Percentiles rank a stretch among this genome's conserved stretches.
Conservation (phyloP, 1,140 invertebrate genomes). For the Drosophila triauraria region DNA sequence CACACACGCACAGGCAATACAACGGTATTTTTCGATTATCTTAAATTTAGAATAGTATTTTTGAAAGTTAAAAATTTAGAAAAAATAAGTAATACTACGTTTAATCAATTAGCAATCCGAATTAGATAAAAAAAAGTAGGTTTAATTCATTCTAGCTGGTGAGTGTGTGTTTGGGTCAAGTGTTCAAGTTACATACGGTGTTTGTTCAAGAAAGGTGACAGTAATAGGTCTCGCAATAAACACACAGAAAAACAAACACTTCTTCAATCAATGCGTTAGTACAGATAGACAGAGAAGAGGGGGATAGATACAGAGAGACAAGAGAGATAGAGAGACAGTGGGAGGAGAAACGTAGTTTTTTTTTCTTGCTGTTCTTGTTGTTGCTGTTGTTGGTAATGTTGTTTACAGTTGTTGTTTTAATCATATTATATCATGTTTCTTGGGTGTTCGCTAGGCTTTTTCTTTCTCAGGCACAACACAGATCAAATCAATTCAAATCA, state of each 20-base stretch:
- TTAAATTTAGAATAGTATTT: conserved; percentile 28
- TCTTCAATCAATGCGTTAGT: conserved; percentile 40
- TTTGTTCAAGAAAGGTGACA: conserved; percentile 21
- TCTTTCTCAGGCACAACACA: conserved; percentile 42
- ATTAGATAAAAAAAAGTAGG: conserved; percentile 16
- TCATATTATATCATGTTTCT: conserved; percentile 19
- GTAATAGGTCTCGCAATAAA: conserved; percentile 5
- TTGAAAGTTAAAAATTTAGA: not conserved
- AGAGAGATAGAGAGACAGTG: conserved; percentile 19
- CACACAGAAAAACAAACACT: conserved; percentile 35
- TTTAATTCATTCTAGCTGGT: conserved; percentile 30
- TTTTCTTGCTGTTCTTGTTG: conserved; percentile 1
- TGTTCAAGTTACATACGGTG: conserved; percentile 15
- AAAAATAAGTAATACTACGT: conserved; percentile 25
- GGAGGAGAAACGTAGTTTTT: conserved; percentile 31
- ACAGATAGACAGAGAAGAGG: conserved; percentile 16
- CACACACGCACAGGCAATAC: conserved; percentile 57
- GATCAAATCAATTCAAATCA: conserved; percentile 40
- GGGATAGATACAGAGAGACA: conserved; percentile 19
- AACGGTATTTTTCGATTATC: conserved; percentile 19
- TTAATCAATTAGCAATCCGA: conserved; percentile 28
- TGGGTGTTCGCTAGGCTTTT: conserved; percentile 49
- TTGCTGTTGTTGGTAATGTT: conserved; percentile 43
- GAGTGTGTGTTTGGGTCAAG: conserved; percentile 1
- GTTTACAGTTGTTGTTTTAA: conserved; percentile 20